Percentiles rank a stretch among this genome's conserved stretches.
These are phyloP conservation scores for Ivindomyrus marchei DNA, from an alignment of 2,113 vertebrate species.

Conservation along the genomic window DNA sequence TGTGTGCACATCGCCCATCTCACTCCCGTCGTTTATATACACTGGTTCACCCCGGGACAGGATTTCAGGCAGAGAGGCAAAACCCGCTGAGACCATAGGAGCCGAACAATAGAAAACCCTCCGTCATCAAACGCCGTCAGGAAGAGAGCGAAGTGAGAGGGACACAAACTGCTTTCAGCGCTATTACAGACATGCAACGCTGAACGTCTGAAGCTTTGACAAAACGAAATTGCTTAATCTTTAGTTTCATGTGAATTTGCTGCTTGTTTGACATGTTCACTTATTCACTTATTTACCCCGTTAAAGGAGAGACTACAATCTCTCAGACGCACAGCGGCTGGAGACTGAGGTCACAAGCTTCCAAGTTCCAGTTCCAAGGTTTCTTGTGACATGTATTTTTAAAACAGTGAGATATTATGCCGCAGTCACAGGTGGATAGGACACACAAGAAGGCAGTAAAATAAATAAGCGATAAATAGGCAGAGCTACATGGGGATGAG, in stretches of 20 bases:
- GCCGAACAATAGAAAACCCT: slow-evolving; percentile 57
- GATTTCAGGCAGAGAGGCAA: slow-evolving; percentile 58
- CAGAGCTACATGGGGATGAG: background rate
- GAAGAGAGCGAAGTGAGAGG: slow-evolving; percentile 26
- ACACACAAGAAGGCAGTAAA: background rate
- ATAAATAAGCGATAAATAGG: background rate
- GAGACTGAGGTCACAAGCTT: background rate
- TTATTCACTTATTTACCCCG: background rate
- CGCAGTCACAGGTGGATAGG: background rate
- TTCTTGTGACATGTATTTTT: background rate
- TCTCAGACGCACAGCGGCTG: background rate
- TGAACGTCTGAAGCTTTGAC: background rate
- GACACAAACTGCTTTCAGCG: background rate
- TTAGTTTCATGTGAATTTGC: background rate
- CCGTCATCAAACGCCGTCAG: slow-evolving; percentile 57
- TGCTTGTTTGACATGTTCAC: background rate
- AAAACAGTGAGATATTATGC: background rate
- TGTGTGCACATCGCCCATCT: slow-evolving; percentile 50
- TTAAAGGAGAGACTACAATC: background rate
- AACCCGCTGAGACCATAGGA: slow-evolving; percentile 59
- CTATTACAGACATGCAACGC: background rate
- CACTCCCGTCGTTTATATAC: slow-evolving; percentile 56
- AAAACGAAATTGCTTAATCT: background rate
- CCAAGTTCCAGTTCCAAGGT: background rate
- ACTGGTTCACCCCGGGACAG: slow-evolving; percentile 57